A percentile compares a stretch with the other conserved stretches of the same genome.
Conservation (phyloP, 2,888 invertebrate species). For the Lycia hirtaria region DNA sequence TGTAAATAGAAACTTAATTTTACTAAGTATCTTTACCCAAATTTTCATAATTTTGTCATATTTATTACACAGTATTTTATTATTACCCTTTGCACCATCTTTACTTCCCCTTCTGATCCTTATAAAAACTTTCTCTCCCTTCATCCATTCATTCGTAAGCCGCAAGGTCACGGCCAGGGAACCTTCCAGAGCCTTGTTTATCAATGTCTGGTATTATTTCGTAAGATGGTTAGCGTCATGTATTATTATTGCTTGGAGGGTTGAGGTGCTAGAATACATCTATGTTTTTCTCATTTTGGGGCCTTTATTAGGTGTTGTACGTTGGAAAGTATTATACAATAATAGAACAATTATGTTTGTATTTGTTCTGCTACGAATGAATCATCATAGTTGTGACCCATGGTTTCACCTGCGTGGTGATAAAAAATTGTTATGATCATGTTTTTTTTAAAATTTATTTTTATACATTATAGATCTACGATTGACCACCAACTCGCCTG, state of each 20-base stretch:
- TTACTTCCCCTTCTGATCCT: background rate
- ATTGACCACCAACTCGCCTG: too few relatives aligned
- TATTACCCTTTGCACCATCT: background rate
- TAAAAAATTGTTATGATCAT: too few relatives aligned
- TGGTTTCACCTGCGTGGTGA: too few relatives aligned
- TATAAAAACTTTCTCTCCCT: background rate
- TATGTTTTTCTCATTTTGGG: background rate
- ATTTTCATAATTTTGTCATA: background rate
- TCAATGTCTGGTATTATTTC: conserved; percentile 37
- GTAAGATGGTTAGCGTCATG: conserved; percentile 15
- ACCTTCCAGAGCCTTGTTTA: conserved; percentile 32
- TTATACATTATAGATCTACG: too few relatives aligned
- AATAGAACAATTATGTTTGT: too few relatives aligned
- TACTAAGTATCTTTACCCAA: too few relatives aligned
- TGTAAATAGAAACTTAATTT: too few relatives aligned
- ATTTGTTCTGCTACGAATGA: too few relatives aligned
- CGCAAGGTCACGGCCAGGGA: conserved; percentile 28
- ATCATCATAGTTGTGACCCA: too few relatives aligned
- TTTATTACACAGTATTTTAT: background rate
- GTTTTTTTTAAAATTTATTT: too few relatives aligned
- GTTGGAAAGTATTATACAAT: too few relatives aligned
- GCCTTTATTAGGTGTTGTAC: too few relatives aligned
- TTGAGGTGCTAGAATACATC: conserved; percentile 8
- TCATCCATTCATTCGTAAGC: conserved; percentile 6
- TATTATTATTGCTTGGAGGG: conserved; percentile 30